Conservation (phyloP, 1,140 invertebrate genomes). For the Yoshiicerus persimilis region DNA sequence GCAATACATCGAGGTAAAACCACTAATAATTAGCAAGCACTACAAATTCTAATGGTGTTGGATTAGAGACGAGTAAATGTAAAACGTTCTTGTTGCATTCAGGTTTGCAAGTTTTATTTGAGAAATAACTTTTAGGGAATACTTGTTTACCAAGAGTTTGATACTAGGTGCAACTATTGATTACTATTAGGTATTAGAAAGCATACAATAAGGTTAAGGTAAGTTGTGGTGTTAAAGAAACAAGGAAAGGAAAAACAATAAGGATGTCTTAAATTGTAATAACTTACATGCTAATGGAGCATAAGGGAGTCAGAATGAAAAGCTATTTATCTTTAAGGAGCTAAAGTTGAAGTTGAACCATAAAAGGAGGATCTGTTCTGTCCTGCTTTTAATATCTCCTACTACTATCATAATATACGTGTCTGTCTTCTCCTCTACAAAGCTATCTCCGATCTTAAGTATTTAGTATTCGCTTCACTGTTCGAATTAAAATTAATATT, state of each 20-base stretch:
- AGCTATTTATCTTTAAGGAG: conserved; percentile 10
- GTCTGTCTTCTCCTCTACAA: neutral
- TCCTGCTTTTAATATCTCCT: neutral
- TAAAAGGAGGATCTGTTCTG: neutral
- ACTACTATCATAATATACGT: neutral
- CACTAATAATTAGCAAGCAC: too few species aligned
- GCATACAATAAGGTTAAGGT: neutral
- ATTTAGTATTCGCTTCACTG: neutral
- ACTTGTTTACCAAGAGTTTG: too few species aligned
- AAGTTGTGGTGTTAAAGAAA: neutral
- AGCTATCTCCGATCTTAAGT: conserved; percentile 5
- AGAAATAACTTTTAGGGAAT: too few species aligned
- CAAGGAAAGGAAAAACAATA: neutral
- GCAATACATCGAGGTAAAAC: too few species aligned
- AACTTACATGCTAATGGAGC: neutral
- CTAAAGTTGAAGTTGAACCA: conserved; percentile 12
- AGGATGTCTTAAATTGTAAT: conserved; percentile 16
- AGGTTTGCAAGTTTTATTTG: too few species aligned
- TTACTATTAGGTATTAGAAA: too few species aligned
- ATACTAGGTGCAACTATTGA: too few species aligned
- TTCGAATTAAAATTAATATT: neutral
- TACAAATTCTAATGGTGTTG: too few species aligned
- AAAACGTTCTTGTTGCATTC: too few species aligned
- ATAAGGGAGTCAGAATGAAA: neutral
- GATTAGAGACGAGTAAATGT: too few species aligned